Percentiles rank a stretch among this genome's conserved stretches.
Conservation (phyloP, 2,797 vertebrate genomes). For the Sarcophilus harrisii region DNA sequence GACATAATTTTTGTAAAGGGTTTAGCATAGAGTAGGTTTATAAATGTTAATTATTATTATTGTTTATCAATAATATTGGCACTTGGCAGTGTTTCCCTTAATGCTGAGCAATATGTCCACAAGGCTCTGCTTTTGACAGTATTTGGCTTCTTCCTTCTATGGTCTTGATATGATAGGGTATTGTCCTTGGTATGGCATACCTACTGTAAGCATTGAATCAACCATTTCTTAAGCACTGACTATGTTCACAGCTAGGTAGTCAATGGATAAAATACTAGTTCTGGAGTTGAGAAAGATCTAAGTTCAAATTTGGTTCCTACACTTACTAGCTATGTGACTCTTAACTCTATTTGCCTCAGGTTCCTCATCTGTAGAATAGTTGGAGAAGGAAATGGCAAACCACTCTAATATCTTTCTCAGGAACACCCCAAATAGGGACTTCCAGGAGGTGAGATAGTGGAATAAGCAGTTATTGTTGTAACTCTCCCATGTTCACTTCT, state of each 20-base stretch:
- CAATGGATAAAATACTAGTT: neutral
- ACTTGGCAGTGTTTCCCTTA: neutral
- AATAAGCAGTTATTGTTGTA: no score
- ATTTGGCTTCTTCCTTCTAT: neutral
- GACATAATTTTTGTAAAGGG: neutral
- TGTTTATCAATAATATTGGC: neutral
- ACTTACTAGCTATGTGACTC: neutral
- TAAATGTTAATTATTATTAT: neutral
- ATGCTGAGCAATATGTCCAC: neutral
- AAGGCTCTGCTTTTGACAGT: constrained; percentile 37
- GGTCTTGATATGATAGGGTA: neutral
- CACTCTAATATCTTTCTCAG: neutral
- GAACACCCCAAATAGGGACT: neutral
- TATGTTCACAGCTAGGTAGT: neutral
- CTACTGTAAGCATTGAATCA: neutral
- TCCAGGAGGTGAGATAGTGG: no score
- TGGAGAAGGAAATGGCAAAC: neutral
- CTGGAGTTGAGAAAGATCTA: neutral
- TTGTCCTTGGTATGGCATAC: constrained; percentile 34
- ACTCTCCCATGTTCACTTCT: no score
- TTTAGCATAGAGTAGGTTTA: neutral
- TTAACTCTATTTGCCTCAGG: neutral
- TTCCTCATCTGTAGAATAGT: neutral
- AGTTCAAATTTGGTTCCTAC: neutral
- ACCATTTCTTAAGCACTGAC: neutral